These are phyloP conservation scores for Chascanopsetta lugubris DNA, from an alignment of 2,113 vertebrate genomes.

Conservation along the genomic window DNA sequence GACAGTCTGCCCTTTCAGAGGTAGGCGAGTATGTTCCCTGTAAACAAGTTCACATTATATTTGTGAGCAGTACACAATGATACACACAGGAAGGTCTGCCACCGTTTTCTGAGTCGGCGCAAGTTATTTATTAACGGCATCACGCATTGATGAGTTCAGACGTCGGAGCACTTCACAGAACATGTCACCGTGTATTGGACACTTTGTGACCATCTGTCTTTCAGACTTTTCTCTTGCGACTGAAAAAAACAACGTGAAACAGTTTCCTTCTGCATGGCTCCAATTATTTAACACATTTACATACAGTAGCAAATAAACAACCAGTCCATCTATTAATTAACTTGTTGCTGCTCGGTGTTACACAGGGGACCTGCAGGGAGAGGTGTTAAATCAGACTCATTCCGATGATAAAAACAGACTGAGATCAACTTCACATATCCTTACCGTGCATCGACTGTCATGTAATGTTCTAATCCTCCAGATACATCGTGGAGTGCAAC, in stretches of 20 bases:
- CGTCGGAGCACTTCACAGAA: neutral
- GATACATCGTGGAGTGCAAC: constrained; percentile 90
- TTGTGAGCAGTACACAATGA: neutral
- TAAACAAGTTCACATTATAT: neutral
- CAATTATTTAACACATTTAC: too few species aligned
- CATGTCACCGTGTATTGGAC: neutral
- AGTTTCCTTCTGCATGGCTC: neutral
- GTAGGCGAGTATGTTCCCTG: constrained; percentile 46
- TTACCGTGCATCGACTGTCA: too few species aligned
- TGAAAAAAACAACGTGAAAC: neutral
- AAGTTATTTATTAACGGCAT: constrained; percentile 15
- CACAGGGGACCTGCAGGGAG: neutral
- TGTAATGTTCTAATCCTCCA: too few species aligned
- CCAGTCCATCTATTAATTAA: too few species aligned
- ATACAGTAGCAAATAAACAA: too few species aligned
- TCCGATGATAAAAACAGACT: too few species aligned
- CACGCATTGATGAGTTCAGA: constrained; percentile 21
- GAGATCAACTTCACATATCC: too few species aligned
- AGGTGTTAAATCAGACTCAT: neutral
- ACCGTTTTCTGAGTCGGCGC: constrained; percentile 6
- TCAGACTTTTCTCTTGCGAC: constrained; percentile 3
- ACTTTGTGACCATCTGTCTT: constrained; percentile 13
- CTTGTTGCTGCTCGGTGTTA: too few species aligned
- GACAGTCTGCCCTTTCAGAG: constrained; percentile 91
- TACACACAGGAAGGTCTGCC: constrained; percentile 7